Evolutionary conservation across 2,113 vertebrate species (phyloP).

Genomic region (Melanocharis versteri): DNA sequence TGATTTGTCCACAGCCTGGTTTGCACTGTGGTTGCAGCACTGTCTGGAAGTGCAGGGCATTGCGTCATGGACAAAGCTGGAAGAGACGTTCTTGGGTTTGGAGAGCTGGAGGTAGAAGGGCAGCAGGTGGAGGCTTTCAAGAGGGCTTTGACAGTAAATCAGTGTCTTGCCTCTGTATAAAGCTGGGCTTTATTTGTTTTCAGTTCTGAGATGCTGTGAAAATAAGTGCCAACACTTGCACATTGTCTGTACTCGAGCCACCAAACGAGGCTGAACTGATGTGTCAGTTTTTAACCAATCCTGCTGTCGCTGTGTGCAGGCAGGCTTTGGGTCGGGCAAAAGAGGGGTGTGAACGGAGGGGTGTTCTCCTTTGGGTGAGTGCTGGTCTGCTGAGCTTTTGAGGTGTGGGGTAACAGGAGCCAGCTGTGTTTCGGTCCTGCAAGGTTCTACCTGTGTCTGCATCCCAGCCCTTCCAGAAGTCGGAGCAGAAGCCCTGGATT

Average conservation of each 20-base stretch:
- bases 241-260: background rate
- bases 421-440: background rate
- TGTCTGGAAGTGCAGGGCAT: background rate
- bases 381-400: background rate
- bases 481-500: background rate
- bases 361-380: background rate
- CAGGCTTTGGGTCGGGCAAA: fast-evolving
- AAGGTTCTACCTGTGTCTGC: background rate
- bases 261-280: background rate
- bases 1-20: background rate
- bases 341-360: background rate
- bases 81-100: background rate
- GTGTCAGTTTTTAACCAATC: background rate
- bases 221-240: background rate
- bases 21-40: fast-evolving
- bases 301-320: background rate
- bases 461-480: background rate
- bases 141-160: background rate
- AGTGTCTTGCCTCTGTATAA: background rate
- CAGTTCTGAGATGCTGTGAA: background rate
- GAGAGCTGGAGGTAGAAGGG: background rate
- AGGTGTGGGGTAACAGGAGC: background rate
- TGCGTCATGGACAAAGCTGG: background rate
- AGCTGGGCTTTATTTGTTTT: background rate
- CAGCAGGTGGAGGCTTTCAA: background rate